Evolutionary conservation across 2,797 vertebrate species (phyloP), one percentile per base, ranked within the genome.

Genomic region (Semotilus atromaculatus): DNA sequence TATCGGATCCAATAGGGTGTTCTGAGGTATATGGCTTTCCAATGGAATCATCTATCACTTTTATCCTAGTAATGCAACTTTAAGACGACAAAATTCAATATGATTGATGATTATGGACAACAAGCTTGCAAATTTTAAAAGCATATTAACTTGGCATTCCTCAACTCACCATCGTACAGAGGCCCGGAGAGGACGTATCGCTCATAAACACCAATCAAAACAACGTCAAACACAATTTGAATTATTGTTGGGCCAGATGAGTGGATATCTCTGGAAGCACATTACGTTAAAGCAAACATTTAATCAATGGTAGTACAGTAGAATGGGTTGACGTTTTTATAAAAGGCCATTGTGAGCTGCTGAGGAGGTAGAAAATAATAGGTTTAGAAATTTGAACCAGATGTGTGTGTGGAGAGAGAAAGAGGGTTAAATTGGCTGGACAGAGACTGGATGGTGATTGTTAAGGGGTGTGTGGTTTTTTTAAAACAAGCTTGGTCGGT

Each of bases 331-430:
- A 78, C 23, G 7, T 79, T 64, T 74, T 81, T 43, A 51, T 90
- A 94, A 93, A 94, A 93, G 90, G 83, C 91, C 90, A 93, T 93
- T 94, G 93, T 94, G 91, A 87, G 62, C 90, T 88, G 87, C 87
- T 91, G 86, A 92, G 58, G 80, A 86, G 78, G 88, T 87, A 88
- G 88, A 92, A 92, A 91, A 91, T 93, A 90, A 90, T 86, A 92
- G 90, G 91, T 93, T 86, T 91, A 66, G 80, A 92, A 94, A 96
- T 91, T 88, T 86, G 93, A 95, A 94, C 92, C 93, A 95, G 94
- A 95, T 94, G 94, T 94, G 87, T 90, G 89, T 74, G 26, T 84
- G 78, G 87, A 82, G 85, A 88, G 85, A 67, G 67, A 88, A n/a
- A 86, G 34, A 68, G 43, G 18, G 8, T 79, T 71, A 74, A 18